A percentile compares a stretch with the other conserved stretches of the same genome.
phyloP scores from a whole-genome alignment of 2,888 invertebrate species.

The Drosophila neoperkinsi region DNA sequence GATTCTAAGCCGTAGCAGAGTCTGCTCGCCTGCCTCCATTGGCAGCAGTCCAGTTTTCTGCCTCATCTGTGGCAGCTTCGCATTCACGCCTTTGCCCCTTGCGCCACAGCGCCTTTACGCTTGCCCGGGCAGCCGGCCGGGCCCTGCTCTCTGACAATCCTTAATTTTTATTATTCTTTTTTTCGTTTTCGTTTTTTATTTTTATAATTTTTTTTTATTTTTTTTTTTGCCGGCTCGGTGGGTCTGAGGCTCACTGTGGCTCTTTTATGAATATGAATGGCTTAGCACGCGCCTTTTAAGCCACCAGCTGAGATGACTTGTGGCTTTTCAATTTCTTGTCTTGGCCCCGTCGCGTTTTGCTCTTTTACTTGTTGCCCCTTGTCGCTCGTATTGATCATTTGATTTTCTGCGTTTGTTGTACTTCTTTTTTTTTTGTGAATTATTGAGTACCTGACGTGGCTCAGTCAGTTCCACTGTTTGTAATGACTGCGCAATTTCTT shows the following conservation, averaged over 20 bases:
- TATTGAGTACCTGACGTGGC: constrained; percentile 73
- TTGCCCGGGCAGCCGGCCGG: constrained; percentile 25
- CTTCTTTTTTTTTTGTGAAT: constrained; percentile 60
- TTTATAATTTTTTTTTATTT: constrained; percentile 10
- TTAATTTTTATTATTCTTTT: constrained; percentile 62
- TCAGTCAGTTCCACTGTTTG: constrained; percentile 43
- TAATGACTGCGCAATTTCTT: constrained; percentile 73
- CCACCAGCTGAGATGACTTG: constrained; percentile 82
- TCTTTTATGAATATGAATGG: constrained; percentile 80
- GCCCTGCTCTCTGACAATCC: constrained; percentile 63
- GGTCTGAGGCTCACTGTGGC: constrained; percentile 42
- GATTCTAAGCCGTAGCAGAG: constrained; percentile 46
- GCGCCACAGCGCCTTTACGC: not conserved
- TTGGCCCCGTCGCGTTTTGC: constrained; percentile 43
- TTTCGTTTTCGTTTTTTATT: constrained; percentile 11
- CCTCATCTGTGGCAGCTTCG: constrained; percentile 47
- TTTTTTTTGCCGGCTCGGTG: constrained; percentile 34
- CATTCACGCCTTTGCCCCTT: constrained; percentile 43
- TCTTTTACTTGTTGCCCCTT: constrained; percentile 62
- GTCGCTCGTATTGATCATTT: constrained; percentile 73
- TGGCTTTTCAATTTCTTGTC: constrained; percentile 77
- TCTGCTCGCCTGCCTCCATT: constrained; percentile 39
- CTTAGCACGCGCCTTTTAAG: constrained; percentile 81
- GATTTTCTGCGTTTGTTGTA: constrained; percentile 59
- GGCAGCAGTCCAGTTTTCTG: constrained; percentile 59